Conservation (phyloP, 2,113 vertebrate species). For the Passer domesticus region DNA sequence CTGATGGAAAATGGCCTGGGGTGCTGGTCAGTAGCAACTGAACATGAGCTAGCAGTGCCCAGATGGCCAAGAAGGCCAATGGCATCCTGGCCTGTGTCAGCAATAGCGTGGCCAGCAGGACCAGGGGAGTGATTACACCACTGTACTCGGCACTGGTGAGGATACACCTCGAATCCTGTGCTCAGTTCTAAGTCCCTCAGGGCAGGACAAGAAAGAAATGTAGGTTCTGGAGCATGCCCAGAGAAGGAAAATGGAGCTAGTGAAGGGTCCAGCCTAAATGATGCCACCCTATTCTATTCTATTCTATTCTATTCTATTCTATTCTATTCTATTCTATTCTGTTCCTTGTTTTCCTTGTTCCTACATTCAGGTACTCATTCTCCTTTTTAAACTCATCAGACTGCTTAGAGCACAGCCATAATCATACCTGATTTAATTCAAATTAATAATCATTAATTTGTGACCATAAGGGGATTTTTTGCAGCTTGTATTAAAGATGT, state of each 20-base stretch:
- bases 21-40: neutral
- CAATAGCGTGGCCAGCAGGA: neutral
- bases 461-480: neutral
- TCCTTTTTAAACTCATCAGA: neutral
- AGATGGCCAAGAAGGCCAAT: neutral
- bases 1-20: rapidly evolving
- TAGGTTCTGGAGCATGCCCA: neutral
- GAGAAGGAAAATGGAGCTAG: neutral
- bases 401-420: neutral
- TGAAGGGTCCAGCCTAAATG: neutral
- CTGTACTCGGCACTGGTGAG: neutral
- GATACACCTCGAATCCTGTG: neutral
- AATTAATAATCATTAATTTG: slow-evolving; percentile 41
- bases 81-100: neutral
- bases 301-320: neutral
- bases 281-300: neutral
- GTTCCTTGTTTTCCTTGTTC: neutral
- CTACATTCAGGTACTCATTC: neutral
- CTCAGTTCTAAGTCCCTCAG: neutral
- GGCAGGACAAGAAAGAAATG: neutral
- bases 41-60: neutral
- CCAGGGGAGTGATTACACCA: rapidly evolving
- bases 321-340: neutral
- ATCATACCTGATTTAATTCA: slow-evolving; percentile 26
- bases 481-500: slow-evolving; percentile 3